Base-by-base conservation (phyloP, 2,113 vertebrate genomes). In the Lethenteron camtschaticum region DNA sequence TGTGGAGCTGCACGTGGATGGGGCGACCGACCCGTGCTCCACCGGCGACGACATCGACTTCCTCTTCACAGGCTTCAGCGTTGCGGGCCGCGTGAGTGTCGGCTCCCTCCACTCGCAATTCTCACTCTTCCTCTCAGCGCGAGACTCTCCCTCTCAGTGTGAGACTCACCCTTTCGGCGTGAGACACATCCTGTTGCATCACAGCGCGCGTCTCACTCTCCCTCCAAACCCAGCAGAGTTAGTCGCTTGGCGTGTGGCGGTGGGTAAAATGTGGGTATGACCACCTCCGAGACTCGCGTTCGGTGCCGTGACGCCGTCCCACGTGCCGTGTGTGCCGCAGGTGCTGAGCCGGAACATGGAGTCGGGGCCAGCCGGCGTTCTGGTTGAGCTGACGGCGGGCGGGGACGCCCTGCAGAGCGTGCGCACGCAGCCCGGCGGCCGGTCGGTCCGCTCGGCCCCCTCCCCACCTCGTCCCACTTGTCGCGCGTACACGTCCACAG, bases 21-120 rank as follows among this genome's bases (percentile, higher is more conserved):
- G 91, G 3, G 78, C 95, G 72, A 95, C 71, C 66, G 94, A 99
- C 76, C 86, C 95, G 77, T 99, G 94, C 77, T 96, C 90, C 0
- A 92, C 88, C 79, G 94, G 94, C 70, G 85, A 92, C 12, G 94
- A 99, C 79, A 88, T 97, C 76, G 94, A 99, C 78, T 99, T 99
- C 69, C 83, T 96, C 66, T 99, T 99, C 75, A 97, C 87, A 0
- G 94, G 94, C 5, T 96, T 99, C 76, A 92, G 90, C 0, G 88
- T 99, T 72, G 85, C 84, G 0, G 94, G 94, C 81, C 83, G 81
- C 83, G 94, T 99, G 73, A 78, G n/a, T 16, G 70, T 41, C 41
- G 41, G 41, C 41, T 41, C 41, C 41, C 41, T 41, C 41, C 41
- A 41, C 41, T 41, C 41, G 41, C 41, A 41, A 5, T 41, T 41